These are phyloP conservation scores for Elephas maximus DNA, from an alignment of 2,113 vertebrate genomes.

Conservation along the genomic window DNA sequence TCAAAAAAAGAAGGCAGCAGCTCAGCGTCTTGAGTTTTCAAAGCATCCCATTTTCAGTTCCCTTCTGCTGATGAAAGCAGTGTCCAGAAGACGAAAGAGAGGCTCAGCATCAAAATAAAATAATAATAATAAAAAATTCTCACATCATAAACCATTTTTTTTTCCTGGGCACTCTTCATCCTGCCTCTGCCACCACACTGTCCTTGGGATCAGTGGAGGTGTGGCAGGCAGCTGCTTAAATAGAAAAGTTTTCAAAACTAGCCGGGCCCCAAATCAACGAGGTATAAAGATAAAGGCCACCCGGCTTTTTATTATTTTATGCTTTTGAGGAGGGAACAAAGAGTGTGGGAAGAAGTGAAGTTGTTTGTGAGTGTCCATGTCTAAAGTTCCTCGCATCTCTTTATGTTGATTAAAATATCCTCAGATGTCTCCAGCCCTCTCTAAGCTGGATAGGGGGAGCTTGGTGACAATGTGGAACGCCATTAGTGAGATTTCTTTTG, in stretches of 20 bases:
- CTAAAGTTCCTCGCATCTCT: slow-evolving; percentile 45
- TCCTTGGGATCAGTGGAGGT: background rate
- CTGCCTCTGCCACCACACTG: background rate
- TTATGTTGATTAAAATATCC: slow-evolving; percentile 77
- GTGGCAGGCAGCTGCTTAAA: slow-evolving; percentile 30
- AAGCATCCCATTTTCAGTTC: slow-evolving; percentile 79
- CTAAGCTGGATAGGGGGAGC: slow-evolving; percentile 84
- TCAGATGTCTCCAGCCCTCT: slow-evolving; percentile 45
- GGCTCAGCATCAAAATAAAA: slow-evolving; percentile 62
- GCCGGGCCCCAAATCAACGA: background rate
- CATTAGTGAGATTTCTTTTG: slow-evolving; percentile 90
- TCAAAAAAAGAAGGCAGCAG: slow-evolving; percentile 81
- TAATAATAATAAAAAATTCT: background rate
- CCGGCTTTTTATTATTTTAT: background rate
- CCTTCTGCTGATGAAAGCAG: slow-evolving; percentile 81
- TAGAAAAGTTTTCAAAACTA: slow-evolving; percentile 47
- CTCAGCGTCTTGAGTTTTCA: slow-evolving; percentile 83
- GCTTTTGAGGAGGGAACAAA: slow-evolving; percentile 17
- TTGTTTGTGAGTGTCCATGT: slow-evolving; percentile 49
- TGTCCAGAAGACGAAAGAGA: slow-evolving; percentile 80
- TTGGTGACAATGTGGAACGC: slow-evolving; percentile 88
- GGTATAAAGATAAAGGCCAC: background rate
- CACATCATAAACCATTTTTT: background rate
- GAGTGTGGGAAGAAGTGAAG: background rate
- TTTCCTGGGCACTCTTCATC: background rate